These are phyloP conservation scores for Scolanthus callimorphus DNA, from an alignment of 92 coral and sea anemone species.

Conservation along the genomic window DNA sequence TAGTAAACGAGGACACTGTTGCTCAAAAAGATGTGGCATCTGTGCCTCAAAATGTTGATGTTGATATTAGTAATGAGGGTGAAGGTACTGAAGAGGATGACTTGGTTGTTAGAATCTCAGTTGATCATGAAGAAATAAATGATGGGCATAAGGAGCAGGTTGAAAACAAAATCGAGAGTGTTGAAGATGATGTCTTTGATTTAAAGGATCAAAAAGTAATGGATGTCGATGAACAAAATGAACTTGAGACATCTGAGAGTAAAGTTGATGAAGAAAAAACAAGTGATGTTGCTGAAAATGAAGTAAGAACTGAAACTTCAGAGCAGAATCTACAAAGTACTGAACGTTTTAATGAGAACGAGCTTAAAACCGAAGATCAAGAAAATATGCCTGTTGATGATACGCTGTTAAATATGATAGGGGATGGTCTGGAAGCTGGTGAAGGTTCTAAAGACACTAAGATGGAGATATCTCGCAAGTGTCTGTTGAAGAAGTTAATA, in stretches of 20 bases:
- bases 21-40: too few relatives aligned
- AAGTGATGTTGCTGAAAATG: not conserved
- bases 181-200: not conserved
- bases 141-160: not conserved
- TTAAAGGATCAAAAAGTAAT: not conserved
- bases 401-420: not conserved
- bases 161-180: not conserved
- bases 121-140: not conserved
- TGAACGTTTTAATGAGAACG: too few relatives aligned
- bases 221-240: not conserved
- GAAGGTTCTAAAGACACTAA: too few relatives aligned
- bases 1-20: too few relatives aligned
- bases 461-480: too few relatives aligned
- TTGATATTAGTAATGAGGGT: too few relatives aligned
- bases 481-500: not conserved
- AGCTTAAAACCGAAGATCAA: too few relatives aligned
- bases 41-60: too few relatives aligned
- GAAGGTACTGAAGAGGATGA: not conserved
- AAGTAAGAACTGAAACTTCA: too few relatives aligned
- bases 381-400: not conserved
- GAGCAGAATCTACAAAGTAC: too few relatives aligned
- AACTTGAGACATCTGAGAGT: not conserved
- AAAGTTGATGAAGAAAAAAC: not conserved
- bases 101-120: not conserved
- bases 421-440: not conserved